Evolutionary conservation across 2,797 vertebrate species (phyloP).

Genomic region (Rhyacichthys aspro): DNA sequence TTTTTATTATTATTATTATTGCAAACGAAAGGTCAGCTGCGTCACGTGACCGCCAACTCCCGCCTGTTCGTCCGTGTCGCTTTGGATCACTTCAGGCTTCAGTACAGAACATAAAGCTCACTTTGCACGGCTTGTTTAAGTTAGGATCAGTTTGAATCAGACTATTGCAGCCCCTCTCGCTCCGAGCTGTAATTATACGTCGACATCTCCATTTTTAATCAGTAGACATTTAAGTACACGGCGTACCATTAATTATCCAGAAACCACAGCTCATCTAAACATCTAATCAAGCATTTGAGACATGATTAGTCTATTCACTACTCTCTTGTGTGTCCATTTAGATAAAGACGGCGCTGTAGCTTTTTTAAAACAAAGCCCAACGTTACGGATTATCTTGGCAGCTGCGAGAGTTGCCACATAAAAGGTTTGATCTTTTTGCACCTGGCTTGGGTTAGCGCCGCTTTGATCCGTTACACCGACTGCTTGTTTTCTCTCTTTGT

Average conservation of each 20-base stretch:
- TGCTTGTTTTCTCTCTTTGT: constrained; percentile 68
- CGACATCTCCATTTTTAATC: constrained; percentile 21
- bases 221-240: constrained; percentile 17
- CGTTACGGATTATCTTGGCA: constrained; percentile 41
- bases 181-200: constrained; percentile 3
- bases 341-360: constrained; percentile 7
- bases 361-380: constrained; percentile 46
- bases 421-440: constrained; percentile 68
- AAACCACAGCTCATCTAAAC: constrained; percentile 22
- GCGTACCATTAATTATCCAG: constrained; percentile 10
- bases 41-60: constrained; percentile 61
- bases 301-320: constrained; percentile 37
- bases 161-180: neutral
- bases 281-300: constrained; percentile 37
- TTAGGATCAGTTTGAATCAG: constrained; percentile 8
- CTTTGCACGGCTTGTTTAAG: constrained; percentile 4
- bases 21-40: constrained; percentile 71
- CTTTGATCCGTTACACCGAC: constrained; percentile 77
- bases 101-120: constrained; percentile 8
- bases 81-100: constrained; percentile 45
- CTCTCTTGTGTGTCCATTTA: constrained; percentile 21
- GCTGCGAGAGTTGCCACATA: constrained; percentile 52
- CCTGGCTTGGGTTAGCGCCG: constrained; percentile 62
- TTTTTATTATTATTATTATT: too few species aligned
- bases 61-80: constrained; percentile 40